phyloP scores from a whole-genome alignment of 2,113 vertebrate genomes.

The Alectura lathami region DNA sequence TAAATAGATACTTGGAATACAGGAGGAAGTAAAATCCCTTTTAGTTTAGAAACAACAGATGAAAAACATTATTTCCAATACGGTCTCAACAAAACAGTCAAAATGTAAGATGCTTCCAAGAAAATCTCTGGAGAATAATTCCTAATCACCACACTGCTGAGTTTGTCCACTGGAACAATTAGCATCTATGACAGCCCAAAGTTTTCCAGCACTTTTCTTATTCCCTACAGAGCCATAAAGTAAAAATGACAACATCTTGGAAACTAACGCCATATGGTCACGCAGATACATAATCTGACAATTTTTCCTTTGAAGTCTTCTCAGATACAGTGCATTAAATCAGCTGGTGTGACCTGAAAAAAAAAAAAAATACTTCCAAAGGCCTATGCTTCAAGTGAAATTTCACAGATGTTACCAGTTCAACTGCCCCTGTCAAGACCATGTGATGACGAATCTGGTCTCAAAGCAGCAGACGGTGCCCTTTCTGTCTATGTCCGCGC shows the following conservation, averaged over 20 bases:
- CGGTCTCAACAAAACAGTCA: background rate
- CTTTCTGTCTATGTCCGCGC: background rate
- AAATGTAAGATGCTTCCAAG: background rate
- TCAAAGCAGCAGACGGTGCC: background rate
- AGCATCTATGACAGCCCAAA: background rate
- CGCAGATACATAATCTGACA: background rate
- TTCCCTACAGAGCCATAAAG: conserved; percentile 16
- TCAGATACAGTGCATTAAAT: background rate
- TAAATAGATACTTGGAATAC: background rate
- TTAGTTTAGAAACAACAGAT: background rate
- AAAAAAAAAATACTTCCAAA: background rate
- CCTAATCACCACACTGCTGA: background rate
- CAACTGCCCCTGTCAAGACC: background rate
- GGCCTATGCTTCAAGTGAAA: background rate
- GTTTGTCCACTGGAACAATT: background rate
- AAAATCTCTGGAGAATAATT: conserved; percentile 5
- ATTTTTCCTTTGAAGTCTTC: conserved; percentile 12
- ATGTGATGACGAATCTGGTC: background rate
- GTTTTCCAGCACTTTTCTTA: conserved; percentile 2
- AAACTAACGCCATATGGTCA: background rate
- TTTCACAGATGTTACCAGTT: background rate
- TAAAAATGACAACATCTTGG: conserved; percentile 17
- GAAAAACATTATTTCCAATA: background rate
- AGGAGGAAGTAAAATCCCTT: background rate
- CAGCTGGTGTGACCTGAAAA: background rate